Evolutionary conservation across 2,113 vertebrate genomes (phyloP), one percentile per base, ranked within the genome.

Genomic region (Xenotilapia leptura): DNA sequence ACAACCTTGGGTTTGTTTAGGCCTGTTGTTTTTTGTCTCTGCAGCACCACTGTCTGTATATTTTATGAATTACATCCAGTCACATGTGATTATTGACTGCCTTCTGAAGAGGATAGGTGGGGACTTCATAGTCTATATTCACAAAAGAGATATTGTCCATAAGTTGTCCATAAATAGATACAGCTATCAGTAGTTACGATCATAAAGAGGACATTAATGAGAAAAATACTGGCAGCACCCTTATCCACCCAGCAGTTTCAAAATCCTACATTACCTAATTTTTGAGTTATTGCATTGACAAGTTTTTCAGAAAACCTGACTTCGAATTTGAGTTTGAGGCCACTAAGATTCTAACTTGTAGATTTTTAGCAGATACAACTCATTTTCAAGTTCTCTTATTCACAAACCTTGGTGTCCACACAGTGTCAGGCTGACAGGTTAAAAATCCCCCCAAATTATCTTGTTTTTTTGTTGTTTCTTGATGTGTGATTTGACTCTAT

Each of bases 21-120:
- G 7, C 4, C 15, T 4, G 68, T 3, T 51, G n/a, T 31, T 75
- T 19, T 10, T n/a, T 33, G 55, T 42, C 45, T 49, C 79, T 40
- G 21, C 19, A 88, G 92, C 89, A 19, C 92, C 89, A 19, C 91
- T 8, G 4, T 55, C 77, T 94, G 93, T 75, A 53, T 3, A 3
- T 1, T 84, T 21, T 49, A n/a, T 11, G 88, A 84, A 92, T 73
- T 90, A 56, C 93, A 93, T 15, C 28, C 28, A 54, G 62, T 55
- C 28, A 42, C 31, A 23, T 33, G 23, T 73, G 3, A 40, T 28
- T 19, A 17, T 26, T 45, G 8, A 9, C 10, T 14, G 15, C 9
- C 19, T 85, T 73, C 73, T 62, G 80, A 6, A n/a, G 65, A 68
- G 83, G 33, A 68, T 26, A 23, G 45, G 23, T 65, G 28, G 33